These are phyloP conservation scores for Pollenia griseotomentosa DNA, from an alignment of 2,888 invertebrate species.

Conservation along the genomic window DNA sequence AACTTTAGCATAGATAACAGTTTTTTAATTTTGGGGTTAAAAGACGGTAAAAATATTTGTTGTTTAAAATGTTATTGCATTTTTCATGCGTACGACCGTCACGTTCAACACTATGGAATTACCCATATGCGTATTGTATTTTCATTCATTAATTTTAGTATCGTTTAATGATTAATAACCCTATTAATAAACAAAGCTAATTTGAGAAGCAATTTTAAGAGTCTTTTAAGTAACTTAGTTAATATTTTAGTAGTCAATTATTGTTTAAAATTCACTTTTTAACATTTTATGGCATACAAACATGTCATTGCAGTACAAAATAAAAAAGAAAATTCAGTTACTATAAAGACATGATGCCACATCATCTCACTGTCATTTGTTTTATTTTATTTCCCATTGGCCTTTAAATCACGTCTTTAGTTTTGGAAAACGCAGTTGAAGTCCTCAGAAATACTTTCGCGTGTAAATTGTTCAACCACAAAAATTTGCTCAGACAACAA, in stretches of 20 bases:
- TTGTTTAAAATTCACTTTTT: constrained; percentile 1
- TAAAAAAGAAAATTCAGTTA: constrained; percentile 7
- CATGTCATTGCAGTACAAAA: constrained; percentile 28
- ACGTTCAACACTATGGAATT: too few relatives aligned
- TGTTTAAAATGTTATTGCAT: too few relatives aligned
- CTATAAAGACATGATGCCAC: constrained; percentile 23
- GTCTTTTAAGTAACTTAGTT: neutral
- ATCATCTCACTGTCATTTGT: constrained; percentile 3
- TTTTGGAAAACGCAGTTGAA: neutral
- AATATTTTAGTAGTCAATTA: constrained; percentile 6
- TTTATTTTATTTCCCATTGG: neutral
- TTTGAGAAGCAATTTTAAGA: constrained; percentile 25
- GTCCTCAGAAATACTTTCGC: too few relatives aligned
- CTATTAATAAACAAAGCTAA: neutral
- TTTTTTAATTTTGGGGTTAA: too few relatives aligned
- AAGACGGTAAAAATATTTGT: too few relatives aligned
- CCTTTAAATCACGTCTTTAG: neutral
- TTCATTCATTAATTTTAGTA: neutral
- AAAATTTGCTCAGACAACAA: neutral
- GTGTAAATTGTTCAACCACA: neutral
- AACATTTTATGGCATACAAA: constrained; percentile 44
- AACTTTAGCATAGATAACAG: too few relatives aligned
- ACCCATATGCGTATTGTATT: too few relatives aligned
- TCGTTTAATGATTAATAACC: constrained; percentile 19
- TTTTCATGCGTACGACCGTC: too few relatives aligned